phyloP scores from a whole-genome alignment of 2,888 invertebrate species.

The Apamea sordens region DNA sequence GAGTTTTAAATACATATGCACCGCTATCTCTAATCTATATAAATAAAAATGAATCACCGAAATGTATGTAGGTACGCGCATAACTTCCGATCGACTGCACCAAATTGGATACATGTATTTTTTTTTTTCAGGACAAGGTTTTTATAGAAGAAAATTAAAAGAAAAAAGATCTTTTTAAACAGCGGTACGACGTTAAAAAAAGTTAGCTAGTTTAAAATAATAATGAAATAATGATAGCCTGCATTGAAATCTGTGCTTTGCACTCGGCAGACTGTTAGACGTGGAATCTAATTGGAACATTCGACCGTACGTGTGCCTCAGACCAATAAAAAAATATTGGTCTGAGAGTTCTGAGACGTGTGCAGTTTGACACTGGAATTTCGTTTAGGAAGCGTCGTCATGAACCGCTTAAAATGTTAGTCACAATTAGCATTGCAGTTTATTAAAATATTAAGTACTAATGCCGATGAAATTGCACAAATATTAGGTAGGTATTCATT shows the following conservation, averaged over 20 bases:
- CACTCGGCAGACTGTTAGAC: neutral
- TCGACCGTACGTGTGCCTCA: neutral
- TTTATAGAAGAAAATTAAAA: too few relatives aligned
- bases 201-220: too few relatives aligned
- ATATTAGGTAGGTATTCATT: neutral
- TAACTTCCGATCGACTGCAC: too few relatives aligned
- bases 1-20: neutral
- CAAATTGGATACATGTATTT: too few relatives aligned
- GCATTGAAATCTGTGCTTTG: neutral
- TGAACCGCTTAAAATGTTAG: neutral
- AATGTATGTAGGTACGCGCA: too few relatives aligned
- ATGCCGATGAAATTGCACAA: neutral
- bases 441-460: neutral
- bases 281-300: neutral
- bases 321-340: too few relatives aligned
- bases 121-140: too few relatives aligned
- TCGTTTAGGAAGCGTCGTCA: constrained; percentile 4
- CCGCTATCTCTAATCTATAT: neutral
- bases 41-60: too few relatives aligned
- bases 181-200: too few relatives aligned
- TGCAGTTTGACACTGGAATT: neutral
- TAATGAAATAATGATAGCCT: neutral
- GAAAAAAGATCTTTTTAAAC: too few relatives aligned
- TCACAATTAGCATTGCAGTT: neutral
- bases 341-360: too few relatives aligned